Base-by-base conservation (phyloP, 2,113 vertebrate genomes). In the Ptychochromis oligacanthus region DNA sequence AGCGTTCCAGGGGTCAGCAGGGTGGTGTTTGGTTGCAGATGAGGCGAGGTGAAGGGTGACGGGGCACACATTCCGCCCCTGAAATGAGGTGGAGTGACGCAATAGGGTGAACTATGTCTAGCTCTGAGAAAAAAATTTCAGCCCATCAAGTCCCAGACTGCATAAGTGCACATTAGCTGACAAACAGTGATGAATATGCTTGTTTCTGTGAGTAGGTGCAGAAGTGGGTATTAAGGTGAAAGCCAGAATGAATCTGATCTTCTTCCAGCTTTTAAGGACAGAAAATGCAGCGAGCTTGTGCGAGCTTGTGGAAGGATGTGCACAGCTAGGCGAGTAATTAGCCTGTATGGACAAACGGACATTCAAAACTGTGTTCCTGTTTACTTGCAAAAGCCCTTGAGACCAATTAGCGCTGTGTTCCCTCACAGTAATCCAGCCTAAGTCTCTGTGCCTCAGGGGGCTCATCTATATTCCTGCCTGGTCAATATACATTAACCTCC, bases 351-450 rank as follows among this genome's bases (percentile, higher is more conserved):
- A 82, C 77, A 87, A 82, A 85, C 85, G 79, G 83, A 89, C 91
- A 82, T 83, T 87, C 40, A 82, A 75, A 87, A 84, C 18, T 59
- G 36, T 81, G 82, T 86, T 93, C 87, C 82, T 93, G 82, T 93
- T 93, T 90, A 87, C 88, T 89, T 82, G 62, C 55, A 56, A 90
- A 83, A 80, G 28, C 92, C 87, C 91, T 57, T 1, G 90, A 92
- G 92, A 86, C 91, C 81, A 94, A 94, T 93, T 94, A 95, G 72
- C 59, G 64, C 67, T 31, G 40, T 85, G 87, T 62, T 87, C 75
- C 85, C 87, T 79, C 87, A 58, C 62, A 65, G 79, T 84, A 89
- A 86, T 80, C 83, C 74, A 70, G 43, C 65, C 58, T 58, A 57
- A 81, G 81, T 75, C 79, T 88, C 82, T 75, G 46, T 13, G 74